phyloP scores from a whole-genome alignment of 2,888 invertebrate genomes.

The Lepidochrysops patricia region DNA sequence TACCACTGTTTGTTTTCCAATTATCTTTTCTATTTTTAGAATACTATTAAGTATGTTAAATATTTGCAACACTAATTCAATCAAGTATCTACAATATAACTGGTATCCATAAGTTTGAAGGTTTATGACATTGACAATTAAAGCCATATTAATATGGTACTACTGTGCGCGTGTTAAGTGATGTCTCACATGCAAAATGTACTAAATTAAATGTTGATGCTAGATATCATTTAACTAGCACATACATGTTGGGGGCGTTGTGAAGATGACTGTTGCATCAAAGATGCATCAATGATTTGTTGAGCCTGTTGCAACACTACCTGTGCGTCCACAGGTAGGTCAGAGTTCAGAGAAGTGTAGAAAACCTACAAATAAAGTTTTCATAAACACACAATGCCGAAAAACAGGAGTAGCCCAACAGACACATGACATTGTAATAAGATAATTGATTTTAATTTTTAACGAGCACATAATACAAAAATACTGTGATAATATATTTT shows the following conservation, averaged over 20 bases:
- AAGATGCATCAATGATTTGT: slow-evolving; percentile 72
- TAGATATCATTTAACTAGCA: slow-evolving; percentile 27
- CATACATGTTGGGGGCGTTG: slow-evolving; percentile 74
- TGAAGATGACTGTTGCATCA: slow-evolving; percentile 69
- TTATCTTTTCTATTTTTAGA: not conserved
- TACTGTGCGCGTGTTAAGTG: not conserved
- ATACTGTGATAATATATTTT: not conserved
- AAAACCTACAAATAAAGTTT: slow-evolving; percentile 71
- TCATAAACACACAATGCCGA: slow-evolving; percentile 19
- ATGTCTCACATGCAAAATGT: slow-evolving; percentile 23
- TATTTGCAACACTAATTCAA: not conserved
- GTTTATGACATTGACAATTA: not conserved
- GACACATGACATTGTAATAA: not conserved
- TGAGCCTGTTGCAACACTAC: slow-evolving; percentile 73
- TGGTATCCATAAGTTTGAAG: not conserved
- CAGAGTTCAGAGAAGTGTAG: slow-evolving; percentile 56
- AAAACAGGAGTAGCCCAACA: not conserved
- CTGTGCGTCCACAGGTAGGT: slow-evolving; percentile 71
- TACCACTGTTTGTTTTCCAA: not conserved
- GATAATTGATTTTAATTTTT: not conserved
- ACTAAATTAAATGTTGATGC: slow-evolving; percentile 20
- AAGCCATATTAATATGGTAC: slow-evolving; percentile 9
- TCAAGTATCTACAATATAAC: not conserved
- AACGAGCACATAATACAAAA: not conserved
- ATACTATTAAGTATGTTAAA: not conserved